Percentiles rank a stretch among this genome's conserved stretches.
Conservation (phyloP, 2,888 invertebrate species). For the Terebella lapidaria region DNA sequence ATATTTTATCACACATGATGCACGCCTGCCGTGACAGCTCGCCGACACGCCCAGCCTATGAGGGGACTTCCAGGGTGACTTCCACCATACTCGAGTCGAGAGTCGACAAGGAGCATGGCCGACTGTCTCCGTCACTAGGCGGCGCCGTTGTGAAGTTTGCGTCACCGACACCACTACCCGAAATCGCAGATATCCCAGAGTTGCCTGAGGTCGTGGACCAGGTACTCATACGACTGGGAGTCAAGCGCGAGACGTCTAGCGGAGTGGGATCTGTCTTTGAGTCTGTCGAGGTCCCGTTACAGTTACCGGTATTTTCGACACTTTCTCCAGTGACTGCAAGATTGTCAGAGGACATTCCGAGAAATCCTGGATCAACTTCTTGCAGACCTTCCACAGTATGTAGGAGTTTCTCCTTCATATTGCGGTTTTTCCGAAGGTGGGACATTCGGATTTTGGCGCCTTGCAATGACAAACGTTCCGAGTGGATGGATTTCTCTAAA, state of each 20-base stretch:
- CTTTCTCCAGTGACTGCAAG: neutral
- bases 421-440: neutral
- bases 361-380: constrained; percentile 21
- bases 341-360: neutral
- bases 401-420: constrained; percentile 45
- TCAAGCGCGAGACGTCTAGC: too few species aligned
- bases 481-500: neutral
- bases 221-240: neutral
- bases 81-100: too few species aligned
- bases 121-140: neutral
- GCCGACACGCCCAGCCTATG: too few species aligned
- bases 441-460: neutral
- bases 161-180: neutral
- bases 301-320: neutral
- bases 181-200: neutral
- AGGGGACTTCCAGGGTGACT: too few species aligned
- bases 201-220: neutral
- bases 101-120: too few species aligned
- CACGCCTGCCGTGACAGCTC: too few species aligned
- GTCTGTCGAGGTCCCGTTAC: neutral
- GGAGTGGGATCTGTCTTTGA: too few species aligned
- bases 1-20: too few species aligned
- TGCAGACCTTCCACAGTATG: constrained; percentile 28
- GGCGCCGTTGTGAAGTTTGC: neutral
- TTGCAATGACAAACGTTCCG: neutral